Evolutionary conservation across 2,888 invertebrate genomes (phyloP).

Genomic region (Andrena minutula): DNA sequence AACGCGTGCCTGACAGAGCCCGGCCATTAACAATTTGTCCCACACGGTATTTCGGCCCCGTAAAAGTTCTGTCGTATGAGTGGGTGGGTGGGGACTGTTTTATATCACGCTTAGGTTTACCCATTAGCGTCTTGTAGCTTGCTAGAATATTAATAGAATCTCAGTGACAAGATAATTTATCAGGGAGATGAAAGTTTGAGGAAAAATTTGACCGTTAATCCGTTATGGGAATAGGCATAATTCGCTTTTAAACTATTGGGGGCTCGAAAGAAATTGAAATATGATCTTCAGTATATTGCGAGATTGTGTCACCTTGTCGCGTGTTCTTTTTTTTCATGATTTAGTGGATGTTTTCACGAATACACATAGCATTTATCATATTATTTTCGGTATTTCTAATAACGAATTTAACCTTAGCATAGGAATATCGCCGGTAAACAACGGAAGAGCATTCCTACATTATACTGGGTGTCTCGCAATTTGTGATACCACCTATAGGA

Average conservation of each 20-base stretch:
- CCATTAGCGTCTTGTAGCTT: background rate
- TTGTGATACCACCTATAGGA: background rate
- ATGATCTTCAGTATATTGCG: no score
- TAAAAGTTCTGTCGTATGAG: background rate
- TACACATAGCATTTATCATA: background rate
- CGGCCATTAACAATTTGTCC: conserved; percentile 9
- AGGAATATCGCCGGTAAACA: background rate
- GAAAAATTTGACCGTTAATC: no score
- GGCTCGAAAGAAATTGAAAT: no score
- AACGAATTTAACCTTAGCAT: conserved; percentile 31
- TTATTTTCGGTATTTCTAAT: background rate
- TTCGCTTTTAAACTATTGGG: no score
- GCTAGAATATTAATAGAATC: background rate
- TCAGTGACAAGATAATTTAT: background rate
- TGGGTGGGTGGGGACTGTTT: background rate
- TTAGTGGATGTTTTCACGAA: no score
- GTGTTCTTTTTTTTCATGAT: no score
- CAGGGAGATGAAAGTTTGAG: background rate
- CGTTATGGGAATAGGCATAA: no score
- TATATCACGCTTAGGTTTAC: background rate
- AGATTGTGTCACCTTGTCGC: no score
- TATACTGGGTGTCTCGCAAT: background rate
- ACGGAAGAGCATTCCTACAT: background rate
- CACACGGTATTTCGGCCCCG: background rate
- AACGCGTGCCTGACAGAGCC: background rate